Base-by-base conservation (phyloP, 2,888 invertebrate genomes). In the Leptopilina syphax region DNA sequence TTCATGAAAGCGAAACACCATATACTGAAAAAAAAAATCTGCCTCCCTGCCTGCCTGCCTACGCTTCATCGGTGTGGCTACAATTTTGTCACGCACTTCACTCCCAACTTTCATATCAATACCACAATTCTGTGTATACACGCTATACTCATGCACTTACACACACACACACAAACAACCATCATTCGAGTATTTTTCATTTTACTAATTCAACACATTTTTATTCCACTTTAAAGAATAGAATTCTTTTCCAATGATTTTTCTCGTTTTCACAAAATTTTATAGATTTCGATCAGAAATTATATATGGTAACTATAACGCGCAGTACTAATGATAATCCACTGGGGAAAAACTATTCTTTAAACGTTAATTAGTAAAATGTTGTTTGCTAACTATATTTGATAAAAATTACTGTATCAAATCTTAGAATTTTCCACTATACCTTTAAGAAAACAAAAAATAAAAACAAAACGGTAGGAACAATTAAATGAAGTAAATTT, bases 21-120 rank as follows among this genome's bases (percentile, higher is more conserved):
- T 57, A 57, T 57, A 57, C 54, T 73, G 57, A 73, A 73, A 63
- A 63, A 73, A 63, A 63, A 60, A 63, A 18, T 60, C 60, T 60
- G 18, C 60, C 60, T 60, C 12, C 24, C 63, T 63, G 3, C 24
- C 63, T 63, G 63, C 63, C 63, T 63, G 24, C 63, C 63, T 63
- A 79, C 78, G 80, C 77, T 80, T 65, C 47, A 63, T 79, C 77
- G 78, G 80, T 79, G 63, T n/a, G 18, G 24, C 63, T 63, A 63
- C 63, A 63, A 63, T 63, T 63, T 63, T 63, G 63, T 63, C 63
- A 63, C 63, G 63, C 63, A 63, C 63, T 63, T 63, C 63, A 63
- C 63, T 63, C 63, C 3, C 63, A 63, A 63, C 63, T 63, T 63
- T 63, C 63, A n/a, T 63, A 63, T 63, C 63, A 63, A 63, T 63